These are phyloP conservation scores for Leptonema lineaticorne DNA, from an alignment of 1,140 invertebrate genomes.

Conservation along the genomic window DNA sequence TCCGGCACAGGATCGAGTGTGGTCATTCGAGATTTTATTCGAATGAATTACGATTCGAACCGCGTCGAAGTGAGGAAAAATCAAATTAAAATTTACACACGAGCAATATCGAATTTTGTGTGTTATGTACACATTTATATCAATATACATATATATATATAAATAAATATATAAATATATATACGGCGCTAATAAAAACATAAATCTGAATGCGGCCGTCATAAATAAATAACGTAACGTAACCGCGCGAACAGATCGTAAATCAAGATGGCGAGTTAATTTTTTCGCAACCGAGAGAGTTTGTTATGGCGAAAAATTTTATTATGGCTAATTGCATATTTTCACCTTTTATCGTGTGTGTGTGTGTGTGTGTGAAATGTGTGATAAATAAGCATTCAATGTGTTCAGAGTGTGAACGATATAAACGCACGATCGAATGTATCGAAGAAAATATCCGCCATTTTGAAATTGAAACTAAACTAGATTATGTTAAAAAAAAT, in stretches of 20 bases:
- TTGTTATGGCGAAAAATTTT: background rate
- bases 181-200: conserved; percentile 5
- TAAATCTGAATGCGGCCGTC: background rate
- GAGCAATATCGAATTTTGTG: conserved; percentile 3
- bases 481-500: no score
- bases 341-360: background rate
- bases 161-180: no score
- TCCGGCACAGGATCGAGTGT: no score
- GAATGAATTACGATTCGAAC: conserved; percentile 5
- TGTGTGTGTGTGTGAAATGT: background rate
- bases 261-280: conserved; percentile 4
- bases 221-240: conserved; percentile 1
- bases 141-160: no score
- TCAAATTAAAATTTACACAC: conserved; percentile 3
- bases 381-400: no score
- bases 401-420: no score
- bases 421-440: no score
- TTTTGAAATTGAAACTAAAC: no score
- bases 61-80: background rate
- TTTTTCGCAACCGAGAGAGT: background rate
- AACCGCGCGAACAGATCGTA: background rate
- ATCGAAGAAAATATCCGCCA: no score
- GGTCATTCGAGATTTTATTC: no score
- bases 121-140: no score
- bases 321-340: background rate